These are phyloP conservation scores for Acrocephalus arundinaceus DNA, from an alignment of 2,113 vertebrate genomes.

Conservation along the genomic window DNA sequence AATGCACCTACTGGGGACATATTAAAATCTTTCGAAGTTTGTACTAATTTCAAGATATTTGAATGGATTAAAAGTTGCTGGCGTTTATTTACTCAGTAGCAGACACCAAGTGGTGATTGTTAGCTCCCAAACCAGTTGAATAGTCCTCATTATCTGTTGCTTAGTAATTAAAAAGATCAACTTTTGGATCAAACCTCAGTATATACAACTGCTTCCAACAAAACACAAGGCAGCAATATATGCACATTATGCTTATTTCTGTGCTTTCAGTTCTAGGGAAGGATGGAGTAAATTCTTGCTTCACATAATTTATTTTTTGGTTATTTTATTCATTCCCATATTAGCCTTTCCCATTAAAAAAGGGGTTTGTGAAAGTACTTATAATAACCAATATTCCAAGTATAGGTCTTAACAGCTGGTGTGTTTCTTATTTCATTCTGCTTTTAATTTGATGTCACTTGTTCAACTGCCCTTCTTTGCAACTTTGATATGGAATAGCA, in stretches of 20 bases:
- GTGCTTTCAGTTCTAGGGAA: not conserved
- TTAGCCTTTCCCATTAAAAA: not conserved
- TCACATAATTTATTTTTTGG: not conserved
- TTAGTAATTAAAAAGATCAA: not conserved
- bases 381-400: not conserved
- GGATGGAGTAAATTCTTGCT: not conserved
- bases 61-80: not conserved
- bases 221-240: not conserved
- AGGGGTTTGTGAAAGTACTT: not conserved
- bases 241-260: not conserved
- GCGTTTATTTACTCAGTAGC: not conserved
- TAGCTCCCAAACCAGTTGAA: not conserved
- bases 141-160: not conserved
- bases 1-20: not conserved
- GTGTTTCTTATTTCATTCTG: not conserved
- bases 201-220: not conserved
- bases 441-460: not conserved
- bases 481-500: not conserved
- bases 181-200: not conserved
- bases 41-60: conserved; percentile 19
- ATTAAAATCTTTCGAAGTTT: not conserved
- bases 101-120: not conserved
- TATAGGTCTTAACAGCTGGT: not conserved
- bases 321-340: not conserved
- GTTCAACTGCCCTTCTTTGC: not conserved